These are phyloP conservation scores for Hystrix brachyura DNA, from an alignment of 2,113 vertebrate species.

Conservation along the genomic window DNA sequence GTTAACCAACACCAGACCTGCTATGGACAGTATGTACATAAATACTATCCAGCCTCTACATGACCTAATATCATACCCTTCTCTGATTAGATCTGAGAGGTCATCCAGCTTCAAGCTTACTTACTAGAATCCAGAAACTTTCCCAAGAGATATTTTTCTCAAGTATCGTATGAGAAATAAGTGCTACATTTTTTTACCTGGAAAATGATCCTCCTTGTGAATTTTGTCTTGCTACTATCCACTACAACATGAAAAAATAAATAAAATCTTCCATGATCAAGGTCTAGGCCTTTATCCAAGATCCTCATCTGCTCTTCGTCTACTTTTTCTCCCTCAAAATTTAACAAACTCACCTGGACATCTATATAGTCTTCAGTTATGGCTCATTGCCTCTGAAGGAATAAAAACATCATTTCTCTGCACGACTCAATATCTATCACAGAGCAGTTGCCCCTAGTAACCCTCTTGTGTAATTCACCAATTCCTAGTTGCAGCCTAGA, in stretches of 20 bases:
- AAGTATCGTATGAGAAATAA: constrained; percentile 70
- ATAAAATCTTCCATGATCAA: constrained; percentile 73
- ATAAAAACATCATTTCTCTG: constrained; percentile 33
- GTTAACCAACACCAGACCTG: constrained; percentile 29
- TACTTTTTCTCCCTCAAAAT: constrained; percentile 69
- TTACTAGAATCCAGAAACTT: constrained; percentile 68
- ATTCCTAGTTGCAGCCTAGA: neutral
- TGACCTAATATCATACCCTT: neutral
- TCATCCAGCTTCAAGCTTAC: constrained; percentile 2
- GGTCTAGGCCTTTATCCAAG: constrained; percentile 75
- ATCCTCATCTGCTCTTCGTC: constrained; percentile 76
- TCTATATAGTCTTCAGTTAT: constrained; percentile 48
- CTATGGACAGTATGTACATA: neutral
- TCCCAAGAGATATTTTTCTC: constrained; percentile 69
- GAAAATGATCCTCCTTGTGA: constrained; percentile 70
- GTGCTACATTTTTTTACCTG: constrained; percentile 56
- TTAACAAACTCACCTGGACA: constrained; percentile 78
- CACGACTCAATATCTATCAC: neutral
- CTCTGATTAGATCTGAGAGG: constrained; percentile 17
- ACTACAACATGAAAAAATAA: constrained; percentile 79
- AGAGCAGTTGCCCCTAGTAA: neutral
- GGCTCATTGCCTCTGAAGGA: constrained; percentile 9
- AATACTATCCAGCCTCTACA: neutral
- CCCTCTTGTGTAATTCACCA: neutral
- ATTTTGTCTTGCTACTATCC: constrained; percentile 73